phyloP scores from a whole-genome alignment of 2,113 vertebrate genomes.

The Mus musculus region DNA sequence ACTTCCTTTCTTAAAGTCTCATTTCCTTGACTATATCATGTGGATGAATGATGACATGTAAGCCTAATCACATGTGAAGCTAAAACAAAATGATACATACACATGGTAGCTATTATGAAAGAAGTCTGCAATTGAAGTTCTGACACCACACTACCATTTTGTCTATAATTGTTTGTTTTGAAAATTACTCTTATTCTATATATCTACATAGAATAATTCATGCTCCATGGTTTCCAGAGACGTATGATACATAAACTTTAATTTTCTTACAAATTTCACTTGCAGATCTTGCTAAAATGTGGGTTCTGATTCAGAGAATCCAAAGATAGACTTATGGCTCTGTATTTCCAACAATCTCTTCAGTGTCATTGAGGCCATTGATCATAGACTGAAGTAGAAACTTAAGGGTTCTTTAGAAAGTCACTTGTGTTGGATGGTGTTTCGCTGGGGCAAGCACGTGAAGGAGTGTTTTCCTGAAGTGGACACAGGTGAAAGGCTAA shows the following conservation, averaged over 20 bases:
- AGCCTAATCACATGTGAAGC: not conserved
- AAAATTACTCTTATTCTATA: slow-evolving; percentile 21
- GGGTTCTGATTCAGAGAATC: not conserved
- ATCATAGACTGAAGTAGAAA: too few species aligned
- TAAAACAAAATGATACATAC: slow-evolving; percentile 2
- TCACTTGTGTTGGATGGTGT: too few species aligned
- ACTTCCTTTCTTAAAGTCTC: not conserved
- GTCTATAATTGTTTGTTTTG: not conserved
- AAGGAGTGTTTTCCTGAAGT: too few species aligned
- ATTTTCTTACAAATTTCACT: not conserved
- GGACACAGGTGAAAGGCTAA: too few species aligned
- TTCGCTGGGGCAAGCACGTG: too few species aligned
- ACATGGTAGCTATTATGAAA: not conserved
- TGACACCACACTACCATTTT: not conserved
- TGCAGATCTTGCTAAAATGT: not conserved
- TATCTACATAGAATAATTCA: not conserved
- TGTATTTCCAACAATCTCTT: not conserved
- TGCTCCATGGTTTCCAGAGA: not conserved
- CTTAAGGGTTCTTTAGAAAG: too few species aligned
- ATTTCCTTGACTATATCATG: not conserved
- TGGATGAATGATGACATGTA: not conserved
- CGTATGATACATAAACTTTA: slow-evolving; percentile 25
- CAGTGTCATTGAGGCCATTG: not conserved
- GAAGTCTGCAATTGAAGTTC: not conserved
- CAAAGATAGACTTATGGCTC: not conserved